phyloP scores from a whole-genome alignment of 2,888 invertebrate species.

The Xestia ashworthii region DNA sequence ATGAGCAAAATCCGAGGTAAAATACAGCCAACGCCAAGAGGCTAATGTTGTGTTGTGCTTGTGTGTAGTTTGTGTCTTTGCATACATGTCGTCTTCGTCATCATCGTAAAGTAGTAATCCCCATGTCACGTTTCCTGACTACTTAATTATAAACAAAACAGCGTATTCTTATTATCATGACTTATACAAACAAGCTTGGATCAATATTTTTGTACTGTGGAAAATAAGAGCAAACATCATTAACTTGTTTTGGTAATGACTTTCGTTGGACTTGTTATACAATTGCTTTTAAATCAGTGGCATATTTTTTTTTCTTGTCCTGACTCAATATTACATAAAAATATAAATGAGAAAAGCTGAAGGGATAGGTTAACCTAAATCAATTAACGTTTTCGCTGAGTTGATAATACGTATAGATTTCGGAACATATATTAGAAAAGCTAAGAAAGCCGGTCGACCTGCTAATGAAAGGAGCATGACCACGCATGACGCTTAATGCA shows the following conservation, averaged over 20 bases:
- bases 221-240: constrained; percentile 43
- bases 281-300: constrained; percentile 5
- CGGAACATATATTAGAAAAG: not conserved
- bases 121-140: constrained; percentile 60
- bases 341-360: not conserved
- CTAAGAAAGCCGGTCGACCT: not conserved
- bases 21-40: constrained; percentile 8
- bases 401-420: constrained; percentile 1
- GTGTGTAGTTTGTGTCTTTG: too few relatives aligned
- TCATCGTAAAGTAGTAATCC: constrained; percentile 52
- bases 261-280: constrained; percentile 24
- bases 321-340: not conserved
- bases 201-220: constrained; percentile 75
- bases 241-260: constrained; percentile 41
- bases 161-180: constrained; percentile 65
- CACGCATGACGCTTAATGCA: constrained; percentile 24
- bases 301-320: not conserved
- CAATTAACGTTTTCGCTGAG: not conserved
- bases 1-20: constrained; percentile 10
- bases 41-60: too few relatives aligned
- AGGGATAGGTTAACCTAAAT: not conserved
- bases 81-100: constrained; percentile 27
- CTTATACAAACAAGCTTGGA: constrained; percentile 72
- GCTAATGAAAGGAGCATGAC: constrained; percentile 29
- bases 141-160: constrained; percentile 68